phyloP scores from a whole-genome alignment of 2,113 vertebrate genomes.

The Stigmatopora argus region DNA sequence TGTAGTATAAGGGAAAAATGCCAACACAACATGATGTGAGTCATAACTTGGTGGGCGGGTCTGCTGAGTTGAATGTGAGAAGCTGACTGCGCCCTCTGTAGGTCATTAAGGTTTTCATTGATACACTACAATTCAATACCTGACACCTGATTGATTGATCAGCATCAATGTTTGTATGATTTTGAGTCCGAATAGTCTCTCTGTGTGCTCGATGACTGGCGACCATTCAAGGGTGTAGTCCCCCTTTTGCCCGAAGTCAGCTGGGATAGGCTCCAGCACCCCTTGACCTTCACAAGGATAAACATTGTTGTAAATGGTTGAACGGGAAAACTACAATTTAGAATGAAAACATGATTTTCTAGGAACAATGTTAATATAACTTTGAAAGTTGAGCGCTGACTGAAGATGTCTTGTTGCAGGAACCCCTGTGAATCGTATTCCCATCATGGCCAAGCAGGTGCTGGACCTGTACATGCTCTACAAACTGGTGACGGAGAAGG shows the following conservation, averaged over 20 bases:
- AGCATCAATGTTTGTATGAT: too few relatives aligned
- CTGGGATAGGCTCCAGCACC: too few relatives aligned
- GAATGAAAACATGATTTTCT: not conserved
- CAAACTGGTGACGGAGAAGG: constrained; percentile 93
- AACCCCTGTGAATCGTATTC: constrained; percentile 94
- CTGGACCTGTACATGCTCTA: constrained; percentile 96
- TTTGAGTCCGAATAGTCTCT: too few relatives aligned
- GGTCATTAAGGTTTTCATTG: constrained; percentile 10
- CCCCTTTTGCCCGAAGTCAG: too few relatives aligned
- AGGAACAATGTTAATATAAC: not conserved
- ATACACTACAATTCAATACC: too few relatives aligned
- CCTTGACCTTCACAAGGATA: too few relatives aligned
- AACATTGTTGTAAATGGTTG: too few relatives aligned
- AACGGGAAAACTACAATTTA: not conserved
- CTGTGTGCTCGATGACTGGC: too few relatives aligned
- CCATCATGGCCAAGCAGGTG: constrained; percentile 98
- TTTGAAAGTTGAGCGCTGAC: not conserved
- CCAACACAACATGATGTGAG: constrained; percentile 33
- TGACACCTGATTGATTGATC: too few relatives aligned
- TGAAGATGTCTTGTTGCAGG: constrained; percentile 63
- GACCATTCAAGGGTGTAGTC: too few relatives aligned
- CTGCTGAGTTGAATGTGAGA: constrained; percentile 13
- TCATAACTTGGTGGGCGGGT: constrained; percentile 31
- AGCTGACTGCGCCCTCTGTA: constrained; percentile 59
- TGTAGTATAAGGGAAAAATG: constrained; percentile 21